A percentile compares a stretch with the other conserved stretches of the same genome.
These are phyloP conservation scores for Tillus elongatus DNA, from an alignment of 2,888 invertebrate genomes.

Conservation along the genomic window DNA sequence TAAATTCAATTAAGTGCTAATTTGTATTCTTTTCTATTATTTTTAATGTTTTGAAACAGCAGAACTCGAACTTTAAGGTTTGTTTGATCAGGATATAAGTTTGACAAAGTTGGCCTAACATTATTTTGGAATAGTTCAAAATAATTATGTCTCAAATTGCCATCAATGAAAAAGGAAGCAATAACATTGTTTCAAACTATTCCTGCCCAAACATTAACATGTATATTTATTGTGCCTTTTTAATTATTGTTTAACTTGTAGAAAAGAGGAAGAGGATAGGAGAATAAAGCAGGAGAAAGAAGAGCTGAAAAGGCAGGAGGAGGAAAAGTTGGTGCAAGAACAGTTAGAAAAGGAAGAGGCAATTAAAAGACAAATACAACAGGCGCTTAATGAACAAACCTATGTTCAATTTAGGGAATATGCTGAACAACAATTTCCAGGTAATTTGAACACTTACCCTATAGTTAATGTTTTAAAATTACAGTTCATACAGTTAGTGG, in stretches of 20 bases:
- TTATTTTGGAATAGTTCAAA: too few species aligned
- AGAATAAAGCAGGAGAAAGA: conserved; percentile 51
- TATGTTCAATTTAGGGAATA: conserved; percentile 81
- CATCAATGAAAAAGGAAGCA: not conserved
- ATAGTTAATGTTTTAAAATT: too few species aligned
- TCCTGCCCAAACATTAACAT: not conserved
- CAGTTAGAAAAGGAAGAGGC: conserved; percentile 55
- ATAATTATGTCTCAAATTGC: too few species aligned
- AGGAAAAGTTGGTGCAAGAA: conserved; percentile 55
- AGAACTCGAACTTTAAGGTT: too few species aligned
- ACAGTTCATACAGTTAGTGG: too few species aligned
- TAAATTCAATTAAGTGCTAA: too few species aligned
- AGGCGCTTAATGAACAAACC: conserved; percentile 91
- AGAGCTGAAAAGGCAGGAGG: conserved; percentile 51
- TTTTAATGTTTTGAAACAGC: too few species aligned
- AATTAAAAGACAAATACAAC: conserved; percentile 77
- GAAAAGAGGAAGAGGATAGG: conserved; percentile 49
- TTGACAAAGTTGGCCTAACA: too few species aligned
- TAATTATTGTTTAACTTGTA: conserved; percentile 14
- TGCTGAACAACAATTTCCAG: conserved; percentile 87
- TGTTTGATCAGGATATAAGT: too few species aligned
- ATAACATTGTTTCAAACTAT: too few species aligned
- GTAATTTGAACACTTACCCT: conserved; percentile 23
- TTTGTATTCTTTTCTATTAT: too few species aligned
- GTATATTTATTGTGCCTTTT: not conserved